A percentile compares a stretch with the other conserved stretches of the same genome.
Evolutionary conservation across 2,797 vertebrate species (phyloP).

Genomic region (Enteromius unitaeniatus): DNA sequence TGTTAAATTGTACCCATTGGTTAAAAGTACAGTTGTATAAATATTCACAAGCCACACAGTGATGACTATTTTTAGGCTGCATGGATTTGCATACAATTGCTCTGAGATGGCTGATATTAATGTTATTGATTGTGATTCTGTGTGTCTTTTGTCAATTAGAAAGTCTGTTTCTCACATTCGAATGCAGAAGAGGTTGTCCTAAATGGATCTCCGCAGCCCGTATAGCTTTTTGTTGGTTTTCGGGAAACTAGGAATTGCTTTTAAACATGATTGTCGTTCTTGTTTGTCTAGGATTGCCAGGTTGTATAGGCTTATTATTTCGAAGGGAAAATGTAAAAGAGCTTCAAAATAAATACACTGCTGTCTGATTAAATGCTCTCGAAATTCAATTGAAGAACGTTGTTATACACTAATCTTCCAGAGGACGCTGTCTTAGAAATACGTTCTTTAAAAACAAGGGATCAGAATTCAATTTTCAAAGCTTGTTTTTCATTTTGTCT

Average conservation of each 20-base stretch:
- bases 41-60: conserved; percentile 50
- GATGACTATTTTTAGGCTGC: conserved; percentile 50
- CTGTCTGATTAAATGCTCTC: conserved; percentile 69
- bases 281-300: conserved; percentile 65
- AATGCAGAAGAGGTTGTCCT: background rate
- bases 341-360: conserved; percentile 44
- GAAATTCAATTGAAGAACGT: conserved; percentile 65
- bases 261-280: conserved; percentile 62
- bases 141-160: conserved; percentile 4
- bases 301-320: conserved; percentile 65
- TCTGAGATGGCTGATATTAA: conserved; percentile 35
- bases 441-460: conserved; percentile 59
- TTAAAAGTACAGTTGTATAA: conserved; percentile 51
- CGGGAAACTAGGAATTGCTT: conserved; percentile 61
- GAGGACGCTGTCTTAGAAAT: conserved; percentile 59
- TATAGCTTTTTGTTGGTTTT: conserved; percentile 44
- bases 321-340: conserved; percentile 35
- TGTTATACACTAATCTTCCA: conserved; percentile 71
- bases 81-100: conserved; percentile 61
- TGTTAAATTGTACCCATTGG: conserved; percentile 41
- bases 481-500: conserved; percentile 57
- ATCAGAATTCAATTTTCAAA: conserved; percentile 63
- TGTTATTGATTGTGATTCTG: conserved; percentile 31
- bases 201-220: conserved; percentile 21
- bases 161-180: background rate